Percentiles rank a stretch among this genome's conserved stretches.
Evolutionary conservation across 2,113 vertebrate species (phyloP).

Genomic region (Bambusicola thoracicus): DNA sequence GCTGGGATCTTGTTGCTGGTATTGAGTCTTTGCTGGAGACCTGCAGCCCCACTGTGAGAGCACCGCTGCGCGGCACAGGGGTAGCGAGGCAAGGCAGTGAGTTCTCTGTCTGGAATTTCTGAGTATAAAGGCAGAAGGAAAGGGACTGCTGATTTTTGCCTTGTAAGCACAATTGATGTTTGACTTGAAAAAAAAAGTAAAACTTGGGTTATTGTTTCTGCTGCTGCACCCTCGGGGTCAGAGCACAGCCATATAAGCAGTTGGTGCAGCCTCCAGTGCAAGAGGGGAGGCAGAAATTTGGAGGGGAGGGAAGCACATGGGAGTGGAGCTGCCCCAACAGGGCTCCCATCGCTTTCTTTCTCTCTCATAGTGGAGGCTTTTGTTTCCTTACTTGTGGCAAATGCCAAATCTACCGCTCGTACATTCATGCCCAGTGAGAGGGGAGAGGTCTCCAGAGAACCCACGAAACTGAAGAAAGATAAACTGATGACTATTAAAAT

Average conservation of each 20-base stretch:
- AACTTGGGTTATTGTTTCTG: conserved; percentile 8
- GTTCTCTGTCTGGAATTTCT: background rate
- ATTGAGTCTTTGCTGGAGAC: background rate
- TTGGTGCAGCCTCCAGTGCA: background rate
- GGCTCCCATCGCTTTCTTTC: background rate
- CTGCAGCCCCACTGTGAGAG: background rate
- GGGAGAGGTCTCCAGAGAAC: background rate
- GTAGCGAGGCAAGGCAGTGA: background rate
- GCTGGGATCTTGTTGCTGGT: background rate
- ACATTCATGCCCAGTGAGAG: background rate
- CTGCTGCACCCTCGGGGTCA: background rate
- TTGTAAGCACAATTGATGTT: conserved; percentile 39
- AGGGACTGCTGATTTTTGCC: background rate
- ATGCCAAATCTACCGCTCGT: background rate
- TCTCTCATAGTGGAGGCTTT: background rate
- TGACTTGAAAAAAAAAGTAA: background rate
- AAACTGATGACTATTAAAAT: conserved; percentile 6
- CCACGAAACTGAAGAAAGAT: background rate
- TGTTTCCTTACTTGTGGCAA: background rate
- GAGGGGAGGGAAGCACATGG: background rate
- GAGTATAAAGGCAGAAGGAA: background rate
- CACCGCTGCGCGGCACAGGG: background rate
- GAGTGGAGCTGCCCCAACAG: background rate
- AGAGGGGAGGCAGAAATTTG: background rate
- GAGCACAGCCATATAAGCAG: conserved; percentile 43